Percentiles rank a stretch among this genome's conserved stretches.
These are phyloP conservation scores for Centroberyx gerrardi DNA, from an alignment of 2,797 vertebrate species.

Conservation along the genomic window DNA sequence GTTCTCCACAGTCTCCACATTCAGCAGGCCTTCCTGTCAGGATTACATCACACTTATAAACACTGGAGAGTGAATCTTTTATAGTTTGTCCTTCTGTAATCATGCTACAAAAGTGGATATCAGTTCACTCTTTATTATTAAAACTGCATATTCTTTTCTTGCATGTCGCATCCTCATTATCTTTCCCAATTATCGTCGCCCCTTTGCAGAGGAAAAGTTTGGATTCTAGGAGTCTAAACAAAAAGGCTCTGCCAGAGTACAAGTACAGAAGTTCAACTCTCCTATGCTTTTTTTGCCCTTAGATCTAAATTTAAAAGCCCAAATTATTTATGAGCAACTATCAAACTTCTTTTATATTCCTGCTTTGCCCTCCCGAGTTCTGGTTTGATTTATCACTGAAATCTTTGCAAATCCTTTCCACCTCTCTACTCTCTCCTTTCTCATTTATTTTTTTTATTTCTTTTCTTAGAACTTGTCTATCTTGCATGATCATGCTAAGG, in stretches of 20 bases:
- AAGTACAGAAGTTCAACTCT: no score
- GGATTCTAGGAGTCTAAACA: neutral
- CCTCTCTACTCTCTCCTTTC: neutral
- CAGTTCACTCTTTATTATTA: slow-evolving; percentile 40
- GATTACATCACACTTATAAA: slow-evolving; percentile 66
- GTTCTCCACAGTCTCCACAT: slow-evolving; percentile 95
- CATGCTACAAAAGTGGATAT: slow-evolving; percentile 44
- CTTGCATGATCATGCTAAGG: neutral
- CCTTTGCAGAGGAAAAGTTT: neutral
- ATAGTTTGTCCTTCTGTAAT: slow-evolving; percentile 53
- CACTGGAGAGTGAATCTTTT: slow-evolving; percentile 59
- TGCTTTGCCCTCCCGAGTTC: neutral
- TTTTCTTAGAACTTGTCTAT: no score
- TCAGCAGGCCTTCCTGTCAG: slow-evolving; percentile 94
- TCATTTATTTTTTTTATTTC: neutral
- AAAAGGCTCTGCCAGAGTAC: no score
- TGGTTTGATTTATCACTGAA: slow-evolving; percentile 10
- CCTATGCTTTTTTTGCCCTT: no score
- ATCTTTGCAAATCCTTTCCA: neutral
- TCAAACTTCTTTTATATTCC: slow-evolving; percentile 7
- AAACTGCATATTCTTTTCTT: slow-evolving; percentile 4
- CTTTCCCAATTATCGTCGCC: neutral
- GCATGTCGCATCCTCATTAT: neutral
- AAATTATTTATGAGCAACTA: no score
- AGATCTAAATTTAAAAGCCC: no score